A percentile compares a stretch with the other conserved stretches of the same genome.
These are phyloP conservation scores for Ameiurus melas DNA, from an alignment of 2,113 vertebrate species.

Conservation along the genomic window DNA sequence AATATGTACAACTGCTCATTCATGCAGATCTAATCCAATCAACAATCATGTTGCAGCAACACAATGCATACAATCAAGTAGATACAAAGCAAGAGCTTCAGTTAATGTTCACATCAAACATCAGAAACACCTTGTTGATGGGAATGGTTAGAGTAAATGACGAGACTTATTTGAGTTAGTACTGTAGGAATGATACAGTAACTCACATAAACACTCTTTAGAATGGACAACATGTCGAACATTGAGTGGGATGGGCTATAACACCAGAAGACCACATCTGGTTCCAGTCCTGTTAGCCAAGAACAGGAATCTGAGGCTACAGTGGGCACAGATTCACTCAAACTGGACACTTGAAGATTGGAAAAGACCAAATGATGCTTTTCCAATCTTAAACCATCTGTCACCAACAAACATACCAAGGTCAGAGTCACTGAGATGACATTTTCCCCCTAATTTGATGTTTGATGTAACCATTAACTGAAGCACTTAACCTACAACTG, in stretches of 20 bases:
- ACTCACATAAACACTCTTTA: not conserved
- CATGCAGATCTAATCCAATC: not conserved
- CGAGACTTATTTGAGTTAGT: not conserved
- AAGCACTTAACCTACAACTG: not conserved
- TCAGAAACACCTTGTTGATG: not conserved
- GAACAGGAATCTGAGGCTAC: not conserved
- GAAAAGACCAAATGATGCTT: not conserved
- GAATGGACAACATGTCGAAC: not conserved
- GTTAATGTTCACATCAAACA: not conserved
- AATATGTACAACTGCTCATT: not conserved
- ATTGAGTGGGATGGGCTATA: too few relatives aligned
- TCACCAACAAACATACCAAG: not conserved
- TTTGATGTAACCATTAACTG: not conserved
- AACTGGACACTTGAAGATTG: not conserved
- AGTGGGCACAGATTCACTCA: not conserved
- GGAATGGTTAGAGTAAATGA: too few relatives aligned
- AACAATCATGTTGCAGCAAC: not conserved
- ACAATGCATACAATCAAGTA: not conserved
- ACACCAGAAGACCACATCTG: not conserved
- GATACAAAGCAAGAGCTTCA: not conserved
- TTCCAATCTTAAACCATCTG: not conserved
- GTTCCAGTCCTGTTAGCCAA: not conserved
- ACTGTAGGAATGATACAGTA: not conserved
- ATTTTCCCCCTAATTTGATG: not conserved
- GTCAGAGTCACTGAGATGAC: not conserved